Conservation (phyloP, 2,888 invertebrate species). For the Latrodectus hesperus region DNA sequence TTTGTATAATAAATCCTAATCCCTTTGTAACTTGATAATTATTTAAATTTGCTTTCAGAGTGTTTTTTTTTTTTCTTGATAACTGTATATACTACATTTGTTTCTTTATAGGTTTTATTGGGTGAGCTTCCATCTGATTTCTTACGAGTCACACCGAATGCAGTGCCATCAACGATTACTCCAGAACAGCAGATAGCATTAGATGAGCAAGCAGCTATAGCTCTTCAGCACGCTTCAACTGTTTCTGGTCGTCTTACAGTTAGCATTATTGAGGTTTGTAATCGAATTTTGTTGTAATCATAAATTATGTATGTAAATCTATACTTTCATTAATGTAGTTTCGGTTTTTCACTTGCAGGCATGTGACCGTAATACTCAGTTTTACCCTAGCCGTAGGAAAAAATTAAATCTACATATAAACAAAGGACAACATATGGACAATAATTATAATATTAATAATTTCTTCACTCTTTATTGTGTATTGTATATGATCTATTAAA, state of each 20-base stretch:
- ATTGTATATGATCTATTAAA: too few relatives aligned
- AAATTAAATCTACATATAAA: too few relatives aligned
- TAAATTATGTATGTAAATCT: too few relatives aligned
- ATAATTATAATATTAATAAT: too few relatives aligned
- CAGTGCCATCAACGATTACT: slow-evolving; percentile 10
- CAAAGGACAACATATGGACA: too few relatives aligned
- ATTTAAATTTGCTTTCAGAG: background rate
- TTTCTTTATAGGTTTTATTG: slow-evolving; percentile 79
- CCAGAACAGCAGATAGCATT: slow-evolving; percentile 81
- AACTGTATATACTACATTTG: background rate
- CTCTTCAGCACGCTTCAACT: slow-evolving; percentile 76
- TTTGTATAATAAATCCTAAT: background rate
- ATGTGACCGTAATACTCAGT: background rate
- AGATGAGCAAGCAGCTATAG: slow-evolving; percentile 82
- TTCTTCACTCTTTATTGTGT: too few relatives aligned
- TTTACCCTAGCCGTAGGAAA: too few relatives aligned
- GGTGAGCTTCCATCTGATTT: slow-evolving; percentile 88
- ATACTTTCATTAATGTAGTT: background rate
- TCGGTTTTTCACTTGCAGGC: background rate
- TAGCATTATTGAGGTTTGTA: slow-evolving; percentile 84
- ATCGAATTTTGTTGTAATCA: too few relatives aligned
- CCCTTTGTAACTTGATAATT: background rate
- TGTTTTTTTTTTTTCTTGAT: background rate
- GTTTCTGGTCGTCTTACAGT: slow-evolving; percentile 85
- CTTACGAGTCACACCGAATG: slow-evolving; percentile 77